Conservation (phyloP, 2,113 vertebrate species). For the Lagopus leucura region DNA sequence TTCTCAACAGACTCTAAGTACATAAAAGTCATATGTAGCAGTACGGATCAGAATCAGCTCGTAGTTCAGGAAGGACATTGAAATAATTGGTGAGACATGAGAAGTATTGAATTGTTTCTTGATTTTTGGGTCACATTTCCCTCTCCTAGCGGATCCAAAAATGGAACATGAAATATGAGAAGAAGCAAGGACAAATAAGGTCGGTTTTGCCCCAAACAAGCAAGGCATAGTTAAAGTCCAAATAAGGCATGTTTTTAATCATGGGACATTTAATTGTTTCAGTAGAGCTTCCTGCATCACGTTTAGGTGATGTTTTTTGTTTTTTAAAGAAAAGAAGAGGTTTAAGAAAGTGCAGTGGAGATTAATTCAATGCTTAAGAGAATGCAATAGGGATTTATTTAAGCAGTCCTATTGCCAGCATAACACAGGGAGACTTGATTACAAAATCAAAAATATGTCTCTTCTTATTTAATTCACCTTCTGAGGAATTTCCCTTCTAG, state of each 20-base stretch:
- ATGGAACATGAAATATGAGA: constrained; percentile 32
- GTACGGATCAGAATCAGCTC: neutral
- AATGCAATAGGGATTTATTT: neutral
- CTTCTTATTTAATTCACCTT: neutral
- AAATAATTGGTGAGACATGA: neutral
- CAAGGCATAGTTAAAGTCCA: neutral
- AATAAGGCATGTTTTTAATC: neutral
- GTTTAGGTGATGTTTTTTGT: neutral
- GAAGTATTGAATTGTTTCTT: constrained; percentile 7
- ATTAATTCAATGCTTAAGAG: neutral
- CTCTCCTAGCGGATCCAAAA: constrained; percentile 12
- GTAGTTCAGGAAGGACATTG: neutral
- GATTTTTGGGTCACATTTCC: constrained; percentile 53
- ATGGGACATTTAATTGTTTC: neutral
- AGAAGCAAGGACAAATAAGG: neutral
- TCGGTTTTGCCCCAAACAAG: constrained; percentile 35
- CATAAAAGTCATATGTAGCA: neutral
- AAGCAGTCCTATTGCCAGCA: neutral
- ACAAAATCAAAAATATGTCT: neutral
- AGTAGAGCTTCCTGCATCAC: neutral
- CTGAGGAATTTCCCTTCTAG: neutral
- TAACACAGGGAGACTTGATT: neutral
- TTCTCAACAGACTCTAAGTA: neutral
- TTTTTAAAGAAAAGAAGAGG: neutral
- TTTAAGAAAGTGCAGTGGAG: neutral